A percentile compares a stretch with the other conserved stretches of the same genome.
Evolutionary conservation across 2,797 vertebrate genomes (phyloP).

Genomic region (Pygocentrus nattereri): DNA sequence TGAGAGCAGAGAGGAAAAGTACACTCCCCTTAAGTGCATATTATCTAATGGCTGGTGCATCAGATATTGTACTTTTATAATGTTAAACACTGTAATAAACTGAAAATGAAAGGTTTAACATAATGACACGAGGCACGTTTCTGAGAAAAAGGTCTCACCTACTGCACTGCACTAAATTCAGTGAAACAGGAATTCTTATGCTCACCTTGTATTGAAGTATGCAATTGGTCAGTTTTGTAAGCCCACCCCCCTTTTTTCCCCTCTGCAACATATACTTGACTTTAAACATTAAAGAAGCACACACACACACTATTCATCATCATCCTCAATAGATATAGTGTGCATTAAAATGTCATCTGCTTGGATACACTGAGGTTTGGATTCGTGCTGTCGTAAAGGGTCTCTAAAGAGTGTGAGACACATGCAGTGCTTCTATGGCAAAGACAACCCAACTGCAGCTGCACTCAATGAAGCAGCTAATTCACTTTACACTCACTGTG

Average conservation of each 20-base stretch:
- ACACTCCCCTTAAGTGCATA: too few relatives aligned
- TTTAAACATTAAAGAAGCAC: slow-evolving; percentile 56
- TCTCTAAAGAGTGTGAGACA: slow-evolving; percentile 3
- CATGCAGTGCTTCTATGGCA: slow-evolving; percentile 9
- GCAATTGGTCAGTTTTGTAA: too few relatives aligned
- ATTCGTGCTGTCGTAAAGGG: background rate
- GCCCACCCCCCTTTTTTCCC: slow-evolving; percentile 19
- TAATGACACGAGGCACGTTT: too few relatives aligned
- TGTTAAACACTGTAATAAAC: too few relatives aligned
- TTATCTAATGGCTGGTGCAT: too few relatives aligned
- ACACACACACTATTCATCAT: slow-evolving; percentile 29
- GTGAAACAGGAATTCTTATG: too few relatives aligned
- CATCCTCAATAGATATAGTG: background rate
- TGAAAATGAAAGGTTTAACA: too few relatives aligned
- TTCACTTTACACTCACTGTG: slow-evolving; percentile 14
- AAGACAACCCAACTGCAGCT: slow-evolving; percentile 5
- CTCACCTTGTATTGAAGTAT: too few relatives aligned
- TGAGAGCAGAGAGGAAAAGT: too few relatives aligned
- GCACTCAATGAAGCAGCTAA: slow-evolving; percentile 8
- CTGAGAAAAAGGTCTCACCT: too few relatives aligned
- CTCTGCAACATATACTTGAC: slow-evolving; percentile 33
- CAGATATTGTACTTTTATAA: too few relatives aligned
- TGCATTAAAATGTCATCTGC: slow-evolving; percentile 10
- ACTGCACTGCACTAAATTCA: too few relatives aligned
- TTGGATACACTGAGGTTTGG: background rate